phyloP scores from a whole-genome alignment of 2,888 invertebrate genomes.

The Spialia ferax region DNA sequence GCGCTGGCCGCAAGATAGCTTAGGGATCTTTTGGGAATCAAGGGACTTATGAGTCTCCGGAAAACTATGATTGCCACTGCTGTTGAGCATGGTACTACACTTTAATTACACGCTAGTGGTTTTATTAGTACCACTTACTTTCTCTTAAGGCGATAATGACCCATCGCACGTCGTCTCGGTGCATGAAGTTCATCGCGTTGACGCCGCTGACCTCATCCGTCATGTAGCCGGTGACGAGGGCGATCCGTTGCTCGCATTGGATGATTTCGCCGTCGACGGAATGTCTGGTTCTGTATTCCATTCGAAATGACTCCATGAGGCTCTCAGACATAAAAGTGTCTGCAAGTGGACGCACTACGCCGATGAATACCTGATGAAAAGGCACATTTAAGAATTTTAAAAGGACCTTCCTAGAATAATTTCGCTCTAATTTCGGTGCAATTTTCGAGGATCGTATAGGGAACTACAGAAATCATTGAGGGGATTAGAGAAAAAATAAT shows the following conservation, averaged over 20 bases:
- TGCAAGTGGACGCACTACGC: constrained; percentile 89
- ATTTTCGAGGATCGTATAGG: too few species aligned
- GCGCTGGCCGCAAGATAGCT: too few species aligned
- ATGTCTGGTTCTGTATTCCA: constrained; percentile 96
- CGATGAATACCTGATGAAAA: constrained; percentile 84
- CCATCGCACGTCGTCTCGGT: constrained; percentile 94
- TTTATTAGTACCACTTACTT: constrained; percentile 75
- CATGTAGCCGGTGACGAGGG: constrained; percentile 96
- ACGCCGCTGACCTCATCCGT: constrained; percentile 94
- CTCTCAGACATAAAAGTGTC: constrained; percentile 85
- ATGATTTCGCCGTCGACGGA: constrained; percentile 95
- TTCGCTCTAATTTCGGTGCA: too few species aligned
- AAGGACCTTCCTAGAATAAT: too few species aligned
- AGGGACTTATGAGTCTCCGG: too few species aligned
- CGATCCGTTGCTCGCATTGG: constrained; percentile 95
- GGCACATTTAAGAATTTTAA: too few species aligned
- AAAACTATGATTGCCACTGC: too few species aligned
- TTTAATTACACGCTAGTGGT: too few species aligned
- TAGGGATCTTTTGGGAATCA: too few species aligned
- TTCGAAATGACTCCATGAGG: constrained; percentile 76
- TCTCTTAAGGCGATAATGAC: constrained; percentile 94
- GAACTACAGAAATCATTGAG: too few species aligned
- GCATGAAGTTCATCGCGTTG: constrained; percentile 96
- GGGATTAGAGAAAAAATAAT: too few species aligned
- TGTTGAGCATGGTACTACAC: too few species aligned